Evolutionary conservation across 1,140 invertebrate genomes (phyloP).

Genomic region (Cherax destructor): DNA sequence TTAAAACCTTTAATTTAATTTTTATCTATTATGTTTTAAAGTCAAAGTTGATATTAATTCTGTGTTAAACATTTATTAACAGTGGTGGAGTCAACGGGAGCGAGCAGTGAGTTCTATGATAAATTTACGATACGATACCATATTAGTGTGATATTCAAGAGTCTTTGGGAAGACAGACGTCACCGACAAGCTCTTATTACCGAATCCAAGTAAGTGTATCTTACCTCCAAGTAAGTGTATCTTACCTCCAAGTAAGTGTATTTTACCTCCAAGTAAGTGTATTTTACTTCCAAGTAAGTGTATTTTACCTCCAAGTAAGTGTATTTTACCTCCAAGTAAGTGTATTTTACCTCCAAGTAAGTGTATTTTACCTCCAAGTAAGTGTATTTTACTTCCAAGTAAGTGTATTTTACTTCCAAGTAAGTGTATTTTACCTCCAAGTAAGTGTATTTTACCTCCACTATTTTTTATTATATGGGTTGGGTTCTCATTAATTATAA

Average conservation of each 20-base stretch:
- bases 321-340: constrained; percentile 76
- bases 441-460: constrained; percentile 73
- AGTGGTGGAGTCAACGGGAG: constrained; percentile 97
- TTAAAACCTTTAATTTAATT: background rate
- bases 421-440: constrained; percentile 75
- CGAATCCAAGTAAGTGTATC: constrained; percentile 77
- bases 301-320: constrained; percentile 77
- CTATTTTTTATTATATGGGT: too few relatives aligned
- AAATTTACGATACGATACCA: constrained; percentile 99
- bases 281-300: background rate
- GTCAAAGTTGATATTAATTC: too few relatives aligned
- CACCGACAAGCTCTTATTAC: constrained; percentile 78
- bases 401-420: constrained; percentile 76
- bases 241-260: constrained; percentile 76
- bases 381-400: constrained; percentile 51
- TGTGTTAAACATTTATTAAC: constrained; percentile 43
- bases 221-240: constrained; percentile 76
- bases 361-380: constrained; percentile 75
- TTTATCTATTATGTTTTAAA: background rate
- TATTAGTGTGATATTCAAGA: constrained; percentile 96
- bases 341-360: constrained; percentile 75
- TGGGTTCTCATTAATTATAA: too few relatives aligned
- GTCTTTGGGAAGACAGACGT: constrained; percentile 77
- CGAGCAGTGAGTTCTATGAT: constrained; percentile 98
- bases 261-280: constrained; percentile 76